Evolutionary conservation across 2,113 vertebrate species (phyloP), one percentile per base, ranked within the genome.

Genomic region (Machaerirhynchus nigripectus): DNA sequence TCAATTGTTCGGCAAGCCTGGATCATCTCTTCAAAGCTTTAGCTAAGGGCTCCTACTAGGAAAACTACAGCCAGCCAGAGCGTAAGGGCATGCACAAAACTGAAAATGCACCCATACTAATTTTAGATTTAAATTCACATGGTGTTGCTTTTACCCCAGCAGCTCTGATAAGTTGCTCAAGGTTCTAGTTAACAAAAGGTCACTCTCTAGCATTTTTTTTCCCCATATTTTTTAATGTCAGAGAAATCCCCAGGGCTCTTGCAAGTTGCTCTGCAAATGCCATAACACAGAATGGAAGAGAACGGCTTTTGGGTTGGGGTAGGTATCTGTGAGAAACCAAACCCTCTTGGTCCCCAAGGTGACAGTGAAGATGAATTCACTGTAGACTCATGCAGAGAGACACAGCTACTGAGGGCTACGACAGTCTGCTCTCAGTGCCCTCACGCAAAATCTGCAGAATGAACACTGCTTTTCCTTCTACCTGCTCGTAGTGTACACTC

Each of bases 161-260:
- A 63, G 60, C 65, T 84, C 59, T 42, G 67, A 8, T 68, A 73
- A 74, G 33, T 63, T 83, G 64, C 89, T 90, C 74, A 77, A 84
- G 71, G 82, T 93, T 82, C 81, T 57, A 88, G 83, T 53, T 92
- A 93, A 70, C 65, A 80, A 95, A 97, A 97, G 96, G 96, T 96
- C 93, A 97, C 40, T 87, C 77, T 19, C 24, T 18, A 73, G 67
- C 24, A 10, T 40, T 67, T 89, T 92, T 89, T 44, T 60, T 63
- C 20, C 20, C 46, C 37, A 39, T 59, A n/a, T 63, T 93, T 93
- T 93, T 94, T 89, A 96, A 96, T 95, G 95, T 94, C 96, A 96
- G 56, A 68, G 65, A 84, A 84, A 75, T 78, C 93, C 86, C 28
- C 79, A 80, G 88, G 94, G 95, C 75, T 83, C 52, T 35, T 46